phyloP scores from a whole-genome alignment of 2,113 vertebrate genomes.

The Stictonetta naevosa region DNA sequence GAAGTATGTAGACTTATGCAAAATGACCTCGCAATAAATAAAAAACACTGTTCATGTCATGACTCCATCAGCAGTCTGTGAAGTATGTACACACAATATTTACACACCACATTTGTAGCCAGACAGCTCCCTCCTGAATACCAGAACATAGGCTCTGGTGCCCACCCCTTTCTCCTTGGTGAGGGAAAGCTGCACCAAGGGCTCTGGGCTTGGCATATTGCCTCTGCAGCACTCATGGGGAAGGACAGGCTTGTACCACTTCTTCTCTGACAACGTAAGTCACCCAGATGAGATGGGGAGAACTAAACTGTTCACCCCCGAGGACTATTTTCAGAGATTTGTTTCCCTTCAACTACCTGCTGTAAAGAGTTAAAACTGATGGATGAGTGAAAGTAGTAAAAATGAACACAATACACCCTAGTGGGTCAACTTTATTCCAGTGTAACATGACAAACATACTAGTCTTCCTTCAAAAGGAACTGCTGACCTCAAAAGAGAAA shows the following conservation, averaged over 20 bases:
- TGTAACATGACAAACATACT: not conserved
- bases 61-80: not conserved
- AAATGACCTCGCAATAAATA: not conserved
- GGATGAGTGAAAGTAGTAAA: not conserved
- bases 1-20: not conserved
- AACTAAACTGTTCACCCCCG: not conserved
- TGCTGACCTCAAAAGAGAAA: not conserved
- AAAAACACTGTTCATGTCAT: rapidly evolving
- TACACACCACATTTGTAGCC: not conserved
- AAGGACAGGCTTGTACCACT: not conserved
- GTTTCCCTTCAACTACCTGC: not conserved
- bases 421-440: not conserved
- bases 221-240: rapidly evolving
- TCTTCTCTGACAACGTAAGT: not conserved
- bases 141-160: not conserved
- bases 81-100: not conserved
- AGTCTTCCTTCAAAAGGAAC: not conserved
- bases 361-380: not conserved
- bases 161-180: not conserved
- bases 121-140: not conserved
- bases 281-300: rapidly evolving
- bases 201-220: not conserved
- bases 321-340: not conserved
- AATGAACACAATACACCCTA: not conserved
- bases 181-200: not conserved